Evolutionary conservation across 1,140 invertebrate species (phyloP).

Genomic region (Zaprionus capensis): DNA sequence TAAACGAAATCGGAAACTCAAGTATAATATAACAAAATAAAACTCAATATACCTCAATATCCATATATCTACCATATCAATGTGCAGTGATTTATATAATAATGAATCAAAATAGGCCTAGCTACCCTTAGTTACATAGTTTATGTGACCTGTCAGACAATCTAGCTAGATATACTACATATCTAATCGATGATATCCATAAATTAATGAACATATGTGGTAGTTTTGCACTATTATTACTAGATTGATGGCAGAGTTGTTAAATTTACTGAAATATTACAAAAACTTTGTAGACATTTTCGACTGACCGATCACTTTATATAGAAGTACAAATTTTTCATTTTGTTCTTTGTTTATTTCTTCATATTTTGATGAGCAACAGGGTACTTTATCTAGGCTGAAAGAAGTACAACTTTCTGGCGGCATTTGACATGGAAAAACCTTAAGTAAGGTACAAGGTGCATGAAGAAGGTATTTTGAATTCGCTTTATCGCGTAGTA

Average conservation of each 20-base stretch:
- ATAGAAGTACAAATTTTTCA: neutral
- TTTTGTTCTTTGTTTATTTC: neutral
- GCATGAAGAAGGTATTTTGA: neutral
- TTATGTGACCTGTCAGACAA: neutral
- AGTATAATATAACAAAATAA: no score
- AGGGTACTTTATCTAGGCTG: constrained; percentile 27
- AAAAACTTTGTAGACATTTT: constrained; percentile 3
- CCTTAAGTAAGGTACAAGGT: neutral
- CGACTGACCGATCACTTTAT: constrained; percentile 24
- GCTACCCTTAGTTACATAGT: neutral
- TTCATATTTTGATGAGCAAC: constrained; percentile 18
- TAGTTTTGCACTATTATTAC: constrained; percentile 9
- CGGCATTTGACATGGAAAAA: neutral
- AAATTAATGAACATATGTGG: constrained; percentile 5
- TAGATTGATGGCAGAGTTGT: constrained; percentile 24
- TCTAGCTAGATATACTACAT: constrained; percentile 1
- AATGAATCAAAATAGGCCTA: neutral
- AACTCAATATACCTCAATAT: neutral
- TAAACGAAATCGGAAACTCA: no score
- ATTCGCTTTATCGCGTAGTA: constrained; percentile 2
- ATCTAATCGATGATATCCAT: constrained; percentile 28
- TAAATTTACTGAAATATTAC: constrained; percentile 16
- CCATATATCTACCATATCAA: neutral
- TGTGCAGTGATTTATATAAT: neutral
- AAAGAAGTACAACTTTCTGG: neutral